Base-by-base conservation (phyloP, 2,113 vertebrate genomes). In the Monopterus albus region DNA sequence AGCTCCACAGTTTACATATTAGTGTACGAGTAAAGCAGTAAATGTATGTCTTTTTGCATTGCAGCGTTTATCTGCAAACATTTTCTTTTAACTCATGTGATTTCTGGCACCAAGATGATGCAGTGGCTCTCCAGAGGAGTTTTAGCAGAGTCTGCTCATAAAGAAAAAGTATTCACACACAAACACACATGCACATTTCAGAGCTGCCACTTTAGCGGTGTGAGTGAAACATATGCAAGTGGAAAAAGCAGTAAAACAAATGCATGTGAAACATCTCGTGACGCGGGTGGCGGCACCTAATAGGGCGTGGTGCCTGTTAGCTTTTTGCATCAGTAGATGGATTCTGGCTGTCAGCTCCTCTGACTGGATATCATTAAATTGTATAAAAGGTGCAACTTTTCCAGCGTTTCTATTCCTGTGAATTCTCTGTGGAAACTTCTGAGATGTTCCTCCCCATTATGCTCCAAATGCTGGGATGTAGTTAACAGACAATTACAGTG, bases 191-290 rank as follows among this genome's bases (percentile, higher is more conserved):
- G 13, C 42, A 53, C 70, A 46, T 35, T 58, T 36, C 3, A 20
- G 36, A 7, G 56, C 46, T 65, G 72, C 60, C 52, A 66, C 23
- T 83, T 65, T 38, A 75, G 57, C 57, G 47, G 46, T 68, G 73
- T 50, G 81, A 61, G 71, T 50, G 21, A 43, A 77, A 51, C 50
- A 59, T 61, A 82, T 74, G 52, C 67, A 42, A 31, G 77, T 17
- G 87, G 90, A 86, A 89, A 86, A 89, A 70, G 67, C 23, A 46
- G 66, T 78, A 83, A 89, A 88, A 70, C 45, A 64, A 82, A 80
- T 49, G 21, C 51, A 75, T 42, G 63, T 89, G 83, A 89, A 88
- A 64, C 8, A 12, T 69, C 45, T 64, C 0, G 45, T 29, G 68
- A 71, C 46, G 75, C 42, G 72, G 70, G 79, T 49, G 1, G 63